Evolutionary conservation across 2,888 invertebrate species (phyloP).

Genomic region (Nasonia oneida): DNA sequence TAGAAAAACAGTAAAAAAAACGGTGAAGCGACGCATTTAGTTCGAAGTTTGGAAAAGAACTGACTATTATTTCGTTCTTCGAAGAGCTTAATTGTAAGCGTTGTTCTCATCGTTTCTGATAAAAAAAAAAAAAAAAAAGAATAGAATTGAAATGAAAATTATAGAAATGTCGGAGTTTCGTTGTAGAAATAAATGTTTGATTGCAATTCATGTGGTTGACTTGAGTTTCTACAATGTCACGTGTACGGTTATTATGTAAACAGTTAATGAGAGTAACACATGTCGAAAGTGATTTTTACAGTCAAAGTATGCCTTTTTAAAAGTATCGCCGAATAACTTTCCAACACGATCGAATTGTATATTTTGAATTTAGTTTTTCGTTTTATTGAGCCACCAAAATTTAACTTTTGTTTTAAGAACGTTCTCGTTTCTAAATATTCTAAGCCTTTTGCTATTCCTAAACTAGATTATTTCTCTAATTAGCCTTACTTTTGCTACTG

Average conservation of each 20-base stretch:
- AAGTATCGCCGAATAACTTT: constrained; percentile 28
- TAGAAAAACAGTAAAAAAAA: constrained; percentile 23
- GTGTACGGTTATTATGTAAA: constrained; percentile 31
- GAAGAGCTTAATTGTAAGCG: constrained; percentile 38
- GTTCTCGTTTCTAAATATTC: constrained; percentile 22
- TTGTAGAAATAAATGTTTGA: constrained; percentile 23
- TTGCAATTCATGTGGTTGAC: constrained; percentile 28
- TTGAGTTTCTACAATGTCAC: constrained; percentile 29
- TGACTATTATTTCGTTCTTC: constrained; percentile 39
- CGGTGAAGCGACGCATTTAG: constrained; percentile 18
- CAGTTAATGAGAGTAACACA: constrained; percentile 18
- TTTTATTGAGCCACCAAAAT: constrained; percentile 26
- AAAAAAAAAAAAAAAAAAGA: constrained; percentile 18
- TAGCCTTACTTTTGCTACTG: constrained; percentile 73
- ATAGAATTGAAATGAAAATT: constrained; percentile 38
- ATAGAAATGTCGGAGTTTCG: constrained; percentile 40
- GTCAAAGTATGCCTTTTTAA: constrained; percentile 24
- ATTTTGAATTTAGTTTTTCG: constrained; percentile 39
- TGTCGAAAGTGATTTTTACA: constrained; percentile 36
- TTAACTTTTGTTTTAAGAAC: background rate
- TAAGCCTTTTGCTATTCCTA: constrained; percentile 43
- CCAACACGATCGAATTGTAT: constrained; percentile 16
- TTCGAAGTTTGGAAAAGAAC: constrained; percentile 41
- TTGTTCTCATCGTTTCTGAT: constrained; percentile 36
- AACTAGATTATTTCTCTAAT: constrained; percentile 57